These are phyloP conservation scores for Bibio marci DNA, from an alignment of 2,888 invertebrate species.

Conservation along the genomic window DNA sequence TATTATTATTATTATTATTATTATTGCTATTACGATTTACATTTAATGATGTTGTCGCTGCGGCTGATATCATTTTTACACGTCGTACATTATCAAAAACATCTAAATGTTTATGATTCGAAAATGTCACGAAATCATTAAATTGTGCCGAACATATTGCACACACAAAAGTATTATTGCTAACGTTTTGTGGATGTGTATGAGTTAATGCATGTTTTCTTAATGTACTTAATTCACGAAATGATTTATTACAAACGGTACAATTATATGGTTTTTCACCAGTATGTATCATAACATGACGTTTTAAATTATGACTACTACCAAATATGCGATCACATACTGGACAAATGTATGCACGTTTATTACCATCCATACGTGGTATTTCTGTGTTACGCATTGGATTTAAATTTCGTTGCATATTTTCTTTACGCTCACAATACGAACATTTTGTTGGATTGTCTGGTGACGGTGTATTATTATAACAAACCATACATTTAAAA, in stretches of 20 bases:
- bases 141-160: constrained; percentile 20
- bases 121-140: constrained; percentile 19
- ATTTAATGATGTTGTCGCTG: no score
- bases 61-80: no score
- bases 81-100: no score
- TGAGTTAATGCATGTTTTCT: constrained; percentile 28
- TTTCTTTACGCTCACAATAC: constrained; percentile 16
- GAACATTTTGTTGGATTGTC: constrained; percentile 24
- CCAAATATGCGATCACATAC: constrained; percentile 26
- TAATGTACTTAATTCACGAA: constrained; percentile 25
- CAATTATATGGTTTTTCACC: constrained; percentile 27
- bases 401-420: background rate
- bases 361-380: constrained; percentile 5
- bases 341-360: constrained; percentile 23
- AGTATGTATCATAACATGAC: constrained; percentile 28
- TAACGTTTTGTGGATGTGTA: constrained; percentile 15
- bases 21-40: no score
- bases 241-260: constrained; percentile 23
- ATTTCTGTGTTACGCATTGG: constrained; percentile 2
- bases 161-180: constrained; percentile 26
- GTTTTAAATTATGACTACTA: constrained; percentile 26
- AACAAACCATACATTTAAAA: constrained; percentile 25
- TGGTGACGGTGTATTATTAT: constrained; percentile 16
- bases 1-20: no score
- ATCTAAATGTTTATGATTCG: no score